A percentile compares a stretch with the other conserved stretches of the same genome.
Evolutionary conservation across 2,888 invertebrate genomes (phyloP).

Genomic region (Frankliniella fusca): DNA sequence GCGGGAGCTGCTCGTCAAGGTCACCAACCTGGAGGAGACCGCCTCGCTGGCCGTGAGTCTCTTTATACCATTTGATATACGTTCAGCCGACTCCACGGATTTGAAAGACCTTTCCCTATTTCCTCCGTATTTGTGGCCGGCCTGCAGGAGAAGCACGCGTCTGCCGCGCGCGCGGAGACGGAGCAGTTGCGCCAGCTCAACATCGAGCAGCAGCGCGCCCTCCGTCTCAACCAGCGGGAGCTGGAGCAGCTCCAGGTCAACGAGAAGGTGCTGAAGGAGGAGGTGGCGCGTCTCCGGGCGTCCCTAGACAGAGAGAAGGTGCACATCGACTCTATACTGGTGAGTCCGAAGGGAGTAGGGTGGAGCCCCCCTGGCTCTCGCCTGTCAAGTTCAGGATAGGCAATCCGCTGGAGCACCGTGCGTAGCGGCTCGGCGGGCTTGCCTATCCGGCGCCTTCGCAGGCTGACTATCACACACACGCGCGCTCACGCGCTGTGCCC

Average conservation of each 20-base stretch:
- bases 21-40: slow-evolving; percentile 34
- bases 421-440: neutral
- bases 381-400: neutral
- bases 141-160: slow-evolving; percentile 44
- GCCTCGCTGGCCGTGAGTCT: slow-evolving; percentile 32
- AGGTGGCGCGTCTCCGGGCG: slow-evolving; percentile 49
- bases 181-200: slow-evolving; percentile 46
- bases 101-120: slow-evolving; percentile 41
- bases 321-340: slow-evolving; percentile 48
- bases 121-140: too few species aligned
- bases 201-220: slow-evolving; percentile 46
- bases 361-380: neutral
- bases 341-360: slow-evolving; percentile 33
- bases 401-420: neutral
- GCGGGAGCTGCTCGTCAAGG: slow-evolving; percentile 38
- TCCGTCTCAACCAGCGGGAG: slow-evolving; percentile 45
- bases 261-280: slow-evolving; percentile 46
- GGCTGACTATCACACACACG: neutral
- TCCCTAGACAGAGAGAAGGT: slow-evolving; percentile 52
- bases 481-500: too few species aligned
- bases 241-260: slow-evolving; percentile 46
- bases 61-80: neutral
- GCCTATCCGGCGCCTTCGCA: neutral
- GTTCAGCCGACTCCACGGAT: neutral
- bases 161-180: slow-evolving; percentile 46